Base-by-base conservation (phyloP, 1,140 invertebrate species). In the Dreissena rostriformis region DNA sequence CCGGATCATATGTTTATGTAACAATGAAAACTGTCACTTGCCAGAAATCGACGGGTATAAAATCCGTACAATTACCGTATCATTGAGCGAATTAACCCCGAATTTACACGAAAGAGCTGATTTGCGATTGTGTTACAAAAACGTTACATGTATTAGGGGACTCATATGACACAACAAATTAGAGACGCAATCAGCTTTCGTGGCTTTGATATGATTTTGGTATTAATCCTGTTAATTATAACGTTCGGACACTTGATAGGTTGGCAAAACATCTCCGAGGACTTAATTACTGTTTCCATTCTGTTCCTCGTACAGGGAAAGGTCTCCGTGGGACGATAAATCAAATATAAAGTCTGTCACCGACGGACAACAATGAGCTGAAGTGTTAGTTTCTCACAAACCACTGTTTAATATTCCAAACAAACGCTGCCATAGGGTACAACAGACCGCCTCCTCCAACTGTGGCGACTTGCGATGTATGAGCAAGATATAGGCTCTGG, bases 281-380 rank as follows among this genome's bases (percentile, higher is more conserved):
- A 79, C 66, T 70, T 79, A 79, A 79, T 79, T 79, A 79, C 53
- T 26, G 70, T 79, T 79, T 79, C 77, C 77, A 79, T 79, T 79
- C 22, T 61, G 57, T 61, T n/a, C 17, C 57, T 24, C 22, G 11
- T 39, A 61, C 17, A 61, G 57, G 57, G 17, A 61, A 61, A n/a
- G 22, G 57, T 79, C 77, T 53, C 77, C 49, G 24, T 53, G 67
- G 77, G 39, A 29, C 77, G 52, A 79, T 79, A 79, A 79, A 79
- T 79, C 77, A 79, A 79, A 71, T 61, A 19, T 61, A 24, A 61
- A 61, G 22, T 61, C 57, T 61, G 57, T 24, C 22, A 61, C 22
- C 57, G 57, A 61, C 57, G 57, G 22, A 24, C 17, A n/a, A n/a
- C 57, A 61, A 61, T 61, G 57, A 61, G 22, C 22, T 19, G 11